Conservation (phyloP, 2,113 vertebrate genomes). For the Peromyscus polionotus region DNA sequence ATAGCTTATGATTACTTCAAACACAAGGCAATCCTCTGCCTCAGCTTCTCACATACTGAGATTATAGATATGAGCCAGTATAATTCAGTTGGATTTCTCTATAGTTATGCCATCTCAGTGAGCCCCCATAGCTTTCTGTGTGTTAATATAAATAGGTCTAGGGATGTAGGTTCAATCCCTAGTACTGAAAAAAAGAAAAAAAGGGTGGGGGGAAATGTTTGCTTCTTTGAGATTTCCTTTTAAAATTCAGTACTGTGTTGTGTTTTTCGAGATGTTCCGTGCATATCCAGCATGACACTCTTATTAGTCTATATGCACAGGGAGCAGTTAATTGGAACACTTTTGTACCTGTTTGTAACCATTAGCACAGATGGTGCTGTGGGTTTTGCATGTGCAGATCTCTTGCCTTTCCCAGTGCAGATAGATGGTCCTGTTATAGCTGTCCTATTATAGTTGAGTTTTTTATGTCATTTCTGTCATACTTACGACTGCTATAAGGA, state of each 20-base stretch:
- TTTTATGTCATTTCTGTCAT: neutral
- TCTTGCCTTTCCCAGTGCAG: neutral
- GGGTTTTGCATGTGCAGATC: neutral
- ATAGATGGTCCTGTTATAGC: neutral
- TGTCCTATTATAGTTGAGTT: neutral
- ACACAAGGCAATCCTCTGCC: neutral
- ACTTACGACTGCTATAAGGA: neutral
- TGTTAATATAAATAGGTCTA: neutral
- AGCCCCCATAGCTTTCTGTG: neutral
- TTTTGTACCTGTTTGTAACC: neutral
- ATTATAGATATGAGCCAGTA: neutral
- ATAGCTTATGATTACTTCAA: neutral
- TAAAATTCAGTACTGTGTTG: slow-evolving; percentile 4
- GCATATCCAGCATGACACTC: neutral
- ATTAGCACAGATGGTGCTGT: neutral
- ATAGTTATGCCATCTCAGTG: neutral
- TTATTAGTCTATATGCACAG: neutral
- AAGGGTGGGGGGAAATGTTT: neutral
- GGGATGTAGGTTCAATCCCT: neutral
- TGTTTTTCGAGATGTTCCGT: neutral
- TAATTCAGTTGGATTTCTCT: neutral
- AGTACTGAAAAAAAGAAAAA: neutral
- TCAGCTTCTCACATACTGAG: neutral
- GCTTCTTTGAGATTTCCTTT: slow-evolving; percentile 2
- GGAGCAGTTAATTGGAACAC: neutral